Base-by-base conservation (phyloP, 2,888 invertebrate genomes). In the Blastobasis lacticolella region DNA sequence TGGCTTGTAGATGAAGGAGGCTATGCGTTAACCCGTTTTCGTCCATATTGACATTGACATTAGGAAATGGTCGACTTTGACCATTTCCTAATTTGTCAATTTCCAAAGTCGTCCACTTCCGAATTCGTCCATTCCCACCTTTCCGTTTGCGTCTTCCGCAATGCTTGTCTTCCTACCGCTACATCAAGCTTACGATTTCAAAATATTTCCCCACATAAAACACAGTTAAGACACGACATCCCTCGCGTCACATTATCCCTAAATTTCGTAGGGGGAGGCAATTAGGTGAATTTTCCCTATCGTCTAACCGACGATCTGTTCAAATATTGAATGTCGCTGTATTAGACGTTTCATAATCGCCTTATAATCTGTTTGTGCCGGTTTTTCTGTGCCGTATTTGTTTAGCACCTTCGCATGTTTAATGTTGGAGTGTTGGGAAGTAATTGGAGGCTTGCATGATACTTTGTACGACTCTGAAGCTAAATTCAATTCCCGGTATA, bases 261-360 rank as follows among this genome's bases (percentile, higher is more conserved):
- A 56, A 55, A 47, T 54, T 56, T 62, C 61, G 59, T 58, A 55
- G 50, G 53, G 59, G 64, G 60, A 61, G 60, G 57, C 70, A 69
- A 73, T 73, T 69, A 73, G 58, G 57, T 60, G 64, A 53, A 64
- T 63, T 69, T 64, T 23, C 62, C 61, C 57, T 53, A 54, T 55
- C 59, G 61, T 61, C 62, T 63, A 66, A 57, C 61, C 57, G 60
- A 66, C 58, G 60, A 51, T 64, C 69, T 66, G 64, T 71, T 61
- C 66, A 73, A 73, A 73, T 69, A 73, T 71, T 72, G 60, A 65
- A 56, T 46, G 53, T 23, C 52, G 61, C 58, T 61, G 60, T 59
- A 57, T 57, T 51, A 59, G 61, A 62, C 64, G 41, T 50, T 37
- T 57, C 59, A 52, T 67, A 66, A 71, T 63, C 63, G 59, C 59